phyloP scores from a whole-genome alignment of 2,888 invertebrate genomes.

The Notocelia uddmanniana region DNA sequence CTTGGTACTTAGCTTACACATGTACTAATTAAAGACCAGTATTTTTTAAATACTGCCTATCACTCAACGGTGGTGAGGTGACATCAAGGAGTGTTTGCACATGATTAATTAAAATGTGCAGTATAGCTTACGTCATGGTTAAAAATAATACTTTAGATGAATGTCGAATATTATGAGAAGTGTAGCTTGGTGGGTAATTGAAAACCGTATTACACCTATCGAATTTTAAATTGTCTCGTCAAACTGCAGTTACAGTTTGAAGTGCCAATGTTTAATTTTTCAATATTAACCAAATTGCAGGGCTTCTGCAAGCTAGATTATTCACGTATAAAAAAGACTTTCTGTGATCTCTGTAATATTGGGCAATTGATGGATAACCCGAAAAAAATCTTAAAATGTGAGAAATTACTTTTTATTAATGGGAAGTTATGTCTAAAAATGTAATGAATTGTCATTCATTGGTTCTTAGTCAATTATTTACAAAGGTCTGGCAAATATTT shows the following conservation, averaged over 20 bases:
- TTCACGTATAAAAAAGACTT: neutral
- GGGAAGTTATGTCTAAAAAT: neutral
- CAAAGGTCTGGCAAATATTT: neutral
- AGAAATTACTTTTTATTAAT: too few relatives aligned
- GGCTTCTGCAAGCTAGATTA: too few relatives aligned
- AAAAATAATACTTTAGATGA: conserved; percentile 9
- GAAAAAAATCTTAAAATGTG: neutral
- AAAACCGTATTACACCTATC: too few relatives aligned
- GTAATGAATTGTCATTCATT: neutral
- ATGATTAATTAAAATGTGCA: conserved; percentile 29
- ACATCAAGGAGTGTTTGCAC: conserved; percentile 21
- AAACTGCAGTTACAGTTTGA: too few relatives aligned
- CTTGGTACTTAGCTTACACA: neutral
- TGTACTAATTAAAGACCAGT: conserved; percentile 7
- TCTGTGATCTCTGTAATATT: neutral
- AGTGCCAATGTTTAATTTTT: too few relatives aligned
- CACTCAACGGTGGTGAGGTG: conserved; percentile 18
- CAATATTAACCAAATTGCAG: too few relatives aligned
- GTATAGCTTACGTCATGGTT: conserved; percentile 21
- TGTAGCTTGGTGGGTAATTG: too few relatives aligned
- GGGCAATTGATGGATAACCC: neutral
- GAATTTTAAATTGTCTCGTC: too few relatives aligned
- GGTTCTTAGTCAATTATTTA: neutral
- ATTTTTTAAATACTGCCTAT: conserved; percentile 21
- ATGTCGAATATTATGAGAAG: neutral